A percentile compares a stretch with the other conserved stretches of the same genome.
Evolutionary conservation across 2,888 invertebrate species (phyloP).

Genomic region (Temnothorax unifasciatus): DNA sequence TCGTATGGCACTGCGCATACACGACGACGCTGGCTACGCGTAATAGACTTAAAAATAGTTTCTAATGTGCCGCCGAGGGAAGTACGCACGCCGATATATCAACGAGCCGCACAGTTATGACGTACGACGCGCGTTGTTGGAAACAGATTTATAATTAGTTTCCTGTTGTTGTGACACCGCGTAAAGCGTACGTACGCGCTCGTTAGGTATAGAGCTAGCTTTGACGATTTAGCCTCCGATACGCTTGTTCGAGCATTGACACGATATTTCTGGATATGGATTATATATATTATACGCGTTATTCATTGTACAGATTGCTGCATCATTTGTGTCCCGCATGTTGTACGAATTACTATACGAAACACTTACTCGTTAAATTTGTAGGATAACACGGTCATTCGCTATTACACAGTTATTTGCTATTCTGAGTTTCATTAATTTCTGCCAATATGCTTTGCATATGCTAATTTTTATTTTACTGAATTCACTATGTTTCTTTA

Average conservation of each 20-base stretch:
- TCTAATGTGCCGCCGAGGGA: constrained; percentile 33
- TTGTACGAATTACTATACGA: constrained; percentile 24
- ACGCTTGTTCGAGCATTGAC: constrained; percentile 53
- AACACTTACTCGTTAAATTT: constrained; percentile 18
- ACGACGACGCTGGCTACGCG: constrained; percentile 12
- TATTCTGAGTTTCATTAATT: background rate
- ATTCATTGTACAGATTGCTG: constrained; percentile 14
- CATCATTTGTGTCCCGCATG: constrained; percentile 6
- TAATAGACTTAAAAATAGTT: constrained; percentile 55
- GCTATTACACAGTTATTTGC: background rate
- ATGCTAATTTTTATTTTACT: constrained; percentile 4
- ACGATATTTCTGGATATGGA: constrained; percentile 56
- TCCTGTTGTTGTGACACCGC: constrained; percentile 47
- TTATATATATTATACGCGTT: constrained; percentile 51
- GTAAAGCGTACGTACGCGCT: constrained; percentile 50
- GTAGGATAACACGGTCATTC: background rate
- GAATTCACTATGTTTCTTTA: background rate
- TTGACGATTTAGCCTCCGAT: constrained; percentile 51
- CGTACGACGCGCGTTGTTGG: constrained; percentile 50
- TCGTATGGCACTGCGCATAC: background rate
- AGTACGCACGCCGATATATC: constrained; percentile 45
- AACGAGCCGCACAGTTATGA: constrained; percentile 42
- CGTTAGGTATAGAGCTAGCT: constrained; percentile 44
- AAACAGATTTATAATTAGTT: constrained; percentile 59
- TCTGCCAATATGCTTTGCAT: background rate